These are phyloP conservation scores for Danio albolineatus DNA, from an alignment of 2,797 vertebrate genomes.

Conservation along the genomic window DNA sequence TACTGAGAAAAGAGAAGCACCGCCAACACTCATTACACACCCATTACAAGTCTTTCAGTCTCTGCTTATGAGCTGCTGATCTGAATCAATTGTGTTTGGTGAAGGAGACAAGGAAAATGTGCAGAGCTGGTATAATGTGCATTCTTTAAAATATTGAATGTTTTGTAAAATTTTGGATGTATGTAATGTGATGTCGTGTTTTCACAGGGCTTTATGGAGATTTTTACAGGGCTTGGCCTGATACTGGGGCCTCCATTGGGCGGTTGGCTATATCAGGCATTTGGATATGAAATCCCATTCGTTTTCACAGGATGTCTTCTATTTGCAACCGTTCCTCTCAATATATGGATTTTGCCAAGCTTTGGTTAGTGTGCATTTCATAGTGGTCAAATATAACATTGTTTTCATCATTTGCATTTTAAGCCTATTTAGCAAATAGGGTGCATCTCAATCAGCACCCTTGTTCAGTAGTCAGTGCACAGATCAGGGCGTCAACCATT, in stretches of 20 bases:
- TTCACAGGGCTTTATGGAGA: slow-evolving; percentile 89
- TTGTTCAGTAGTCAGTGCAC: no score
- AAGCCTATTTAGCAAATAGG: neutral
- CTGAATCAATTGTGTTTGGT: no score
- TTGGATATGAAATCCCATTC: slow-evolving; percentile 93
- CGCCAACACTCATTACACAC: no score
- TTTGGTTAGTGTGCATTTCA: slow-evolving; percentile 79
- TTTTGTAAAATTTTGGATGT: no score
- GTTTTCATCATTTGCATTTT: slow-evolving; percentile 6
- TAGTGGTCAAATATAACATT: neutral
- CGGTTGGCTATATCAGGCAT: slow-evolving; percentile 91
- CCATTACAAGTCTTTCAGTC: no score
- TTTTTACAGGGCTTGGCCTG: slow-evolving; percentile 90
- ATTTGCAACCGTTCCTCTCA: slow-evolving; percentile 89
- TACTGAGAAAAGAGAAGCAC: no score
- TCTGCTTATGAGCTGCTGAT: no score
- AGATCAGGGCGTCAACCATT: no score
- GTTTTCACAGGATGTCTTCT: slow-evolving; percentile 86
- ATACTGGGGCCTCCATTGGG: slow-evolving; percentile 93
- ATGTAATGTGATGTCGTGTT: neutral
- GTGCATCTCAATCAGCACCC: no score
- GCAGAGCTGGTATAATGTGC: no score
- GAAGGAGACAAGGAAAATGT: no score
- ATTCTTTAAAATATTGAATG: no score
- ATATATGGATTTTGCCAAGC: slow-evolving; percentile 86